Base-by-base conservation (phyloP, 2,113 vertebrate genomes). In the Notiomystis cincta region DNA sequence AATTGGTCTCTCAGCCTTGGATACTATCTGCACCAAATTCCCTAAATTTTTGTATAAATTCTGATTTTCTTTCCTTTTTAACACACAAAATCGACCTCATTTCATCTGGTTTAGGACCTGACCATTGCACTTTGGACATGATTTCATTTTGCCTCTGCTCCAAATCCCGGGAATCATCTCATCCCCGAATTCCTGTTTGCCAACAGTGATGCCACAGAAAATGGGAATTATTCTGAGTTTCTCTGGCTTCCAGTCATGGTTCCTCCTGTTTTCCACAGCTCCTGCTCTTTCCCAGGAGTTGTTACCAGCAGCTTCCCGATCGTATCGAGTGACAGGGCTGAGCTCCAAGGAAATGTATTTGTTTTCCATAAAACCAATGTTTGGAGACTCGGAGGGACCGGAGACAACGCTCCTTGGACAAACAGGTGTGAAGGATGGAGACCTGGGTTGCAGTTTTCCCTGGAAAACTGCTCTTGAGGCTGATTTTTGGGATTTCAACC, bases 281-380 rank as follows among this genome's bases (percentile, higher is more conserved):
- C 94, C 98, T 64, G 94, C 98, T 25, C 96, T 97, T 48, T 98
- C 97, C 93, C 97, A 83, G 65, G 98, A 99, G 53, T 76, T 84
- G 9, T 87, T 99, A 33, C 82, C 98, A 4, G 97, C 97, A 65
- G 90, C 92, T 75, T 97, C 98, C 79, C 97, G 66, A 18, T 98
- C 97, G 0, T 96, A 96, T 38, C 98, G 97, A 89, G 98, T 99
- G 51, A 77, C 30, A 17, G 94, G 98, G 37, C 96, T 99, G 38
- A 97, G 97, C 7, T 89, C 98, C 90, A 97, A 98, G 47, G 97
- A 98, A 90, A 98, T 82, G 0, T 99, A 99, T 85, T 96, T 98
- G 23, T 99, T 99, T 97, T 97, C 98, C 85, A 98, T 99, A 91
- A 97, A 96, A 78, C 98, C 99, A 2, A 57, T 98, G 61, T 99